Percentiles rank a stretch among this genome's conserved stretches.
These are phyloP conservation scores for Amblyteles armatorius DNA, from an alignment of 2,888 invertebrate species.

Conservation along the genomic window DNA sequence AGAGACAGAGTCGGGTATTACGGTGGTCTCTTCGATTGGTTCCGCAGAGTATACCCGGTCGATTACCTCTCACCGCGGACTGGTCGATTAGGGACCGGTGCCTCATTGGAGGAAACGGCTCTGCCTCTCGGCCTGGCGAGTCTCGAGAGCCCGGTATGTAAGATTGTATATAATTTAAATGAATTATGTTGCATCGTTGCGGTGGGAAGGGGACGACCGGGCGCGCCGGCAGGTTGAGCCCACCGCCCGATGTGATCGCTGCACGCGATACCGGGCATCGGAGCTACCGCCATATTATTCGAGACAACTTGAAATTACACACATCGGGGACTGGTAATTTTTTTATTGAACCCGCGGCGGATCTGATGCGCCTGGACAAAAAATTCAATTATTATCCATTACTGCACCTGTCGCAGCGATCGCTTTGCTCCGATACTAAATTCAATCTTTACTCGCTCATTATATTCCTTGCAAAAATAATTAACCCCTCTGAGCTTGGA, in stretches of 20 bases:
- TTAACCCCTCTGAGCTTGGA: slow-evolving; percentile 16
- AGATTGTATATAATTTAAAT: slow-evolving; percentile 70
- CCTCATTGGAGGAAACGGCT: slow-evolving; percentile 64
- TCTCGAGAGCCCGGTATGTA: slow-evolving; percentile 57
- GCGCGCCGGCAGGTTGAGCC: slow-evolving; percentile 31
- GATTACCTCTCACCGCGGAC: slow-evolving; percentile 56
- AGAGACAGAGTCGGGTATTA: slow-evolving; percentile 22
- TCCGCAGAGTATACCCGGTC: slow-evolving; percentile 38
- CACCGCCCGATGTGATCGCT: slow-evolving; percentile 60
- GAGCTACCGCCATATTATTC: slow-evolving; percentile 9
- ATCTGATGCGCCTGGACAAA: slow-evolving; percentile 6
- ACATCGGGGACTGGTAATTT: slow-evolving; percentile 28
- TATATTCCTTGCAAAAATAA: slow-evolving; percentile 37
- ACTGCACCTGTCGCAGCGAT: slow-evolving; percentile 48
- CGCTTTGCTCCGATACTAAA: slow-evolving; percentile 27
- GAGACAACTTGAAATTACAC: slow-evolving; percentile 53
- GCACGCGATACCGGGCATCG: slow-evolving; percentile 50
- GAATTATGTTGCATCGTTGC: slow-evolving; percentile 68
- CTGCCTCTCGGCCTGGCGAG: slow-evolving; percentile 50
- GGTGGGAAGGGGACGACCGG: slow-evolving; percentile 53
- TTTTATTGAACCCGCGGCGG: slow-evolving; percentile 28
- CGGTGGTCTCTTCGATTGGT: slow-evolving; percentile 36
- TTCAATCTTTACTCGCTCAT: slow-evolving; percentile 29
- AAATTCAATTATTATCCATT: slow-evolving; percentile 29
- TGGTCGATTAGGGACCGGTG: slow-evolving; percentile 60